Percentiles rank a stretch among this genome's conserved stretches.
Conservation (phyloP, 2,113 vertebrate genomes). For the Pipra filicauda region DNA sequence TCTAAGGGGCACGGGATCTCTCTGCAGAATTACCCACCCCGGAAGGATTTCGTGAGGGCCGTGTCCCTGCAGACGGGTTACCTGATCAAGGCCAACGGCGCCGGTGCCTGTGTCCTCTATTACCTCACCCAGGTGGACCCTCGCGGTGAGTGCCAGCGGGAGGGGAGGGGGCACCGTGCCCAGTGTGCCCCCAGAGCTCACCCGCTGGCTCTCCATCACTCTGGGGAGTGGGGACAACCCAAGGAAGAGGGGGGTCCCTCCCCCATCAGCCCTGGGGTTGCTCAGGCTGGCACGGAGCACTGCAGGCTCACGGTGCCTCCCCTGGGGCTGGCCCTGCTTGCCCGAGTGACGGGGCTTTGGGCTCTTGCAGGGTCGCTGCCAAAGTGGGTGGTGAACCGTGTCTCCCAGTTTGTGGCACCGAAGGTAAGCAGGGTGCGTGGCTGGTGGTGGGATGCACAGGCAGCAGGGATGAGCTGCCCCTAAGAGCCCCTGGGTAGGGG, state of each 20-base stretch:
- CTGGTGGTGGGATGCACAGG: fast-evolving
- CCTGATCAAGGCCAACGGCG: constrained; percentile 79
- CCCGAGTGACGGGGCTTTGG: background rate
- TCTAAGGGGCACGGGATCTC: background rate
- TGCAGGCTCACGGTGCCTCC: background rate
- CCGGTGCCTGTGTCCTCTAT: constrained; percentile 75
- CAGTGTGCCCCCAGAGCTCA: background rate
- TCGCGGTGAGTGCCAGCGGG: constrained; percentile 69
- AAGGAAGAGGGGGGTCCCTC: background rate
- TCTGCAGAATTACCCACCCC: constrained; percentile 83
- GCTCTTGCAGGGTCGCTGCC: constrained; percentile 79
- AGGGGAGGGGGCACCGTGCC: background rate
- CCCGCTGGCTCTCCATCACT: background rate
- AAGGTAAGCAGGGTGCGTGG: constrained; percentile 62
- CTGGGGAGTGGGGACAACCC: background rate
- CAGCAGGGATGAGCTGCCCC: background rate
- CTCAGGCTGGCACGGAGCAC: fast-evolving
- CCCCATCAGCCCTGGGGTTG: background rate
- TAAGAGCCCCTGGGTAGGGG: background rate
- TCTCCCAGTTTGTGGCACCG: constrained; percentile 85
- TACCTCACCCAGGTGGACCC: constrained; percentile 91
- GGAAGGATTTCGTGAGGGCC: constrained; percentile 86
- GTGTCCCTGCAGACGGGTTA: constrained; percentile 83
- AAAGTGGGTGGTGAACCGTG: constrained; percentile 87
- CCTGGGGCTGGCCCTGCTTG: background rate